Conservation (phyloP, 1,140 invertebrate genomes). For the Papilio glaucus region DNA sequence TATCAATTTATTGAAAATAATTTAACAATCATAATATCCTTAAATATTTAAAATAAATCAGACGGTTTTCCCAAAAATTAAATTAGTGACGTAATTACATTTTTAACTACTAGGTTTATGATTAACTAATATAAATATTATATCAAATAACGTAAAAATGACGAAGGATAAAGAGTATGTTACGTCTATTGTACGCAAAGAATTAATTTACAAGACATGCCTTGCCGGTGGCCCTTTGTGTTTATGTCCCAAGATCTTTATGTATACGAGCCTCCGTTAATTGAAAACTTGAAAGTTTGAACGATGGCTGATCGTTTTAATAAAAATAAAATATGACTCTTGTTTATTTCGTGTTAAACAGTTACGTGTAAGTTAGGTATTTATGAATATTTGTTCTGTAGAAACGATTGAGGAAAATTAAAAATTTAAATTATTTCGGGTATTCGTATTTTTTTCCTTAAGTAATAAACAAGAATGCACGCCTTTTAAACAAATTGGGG, state of each 20-base stretch:
- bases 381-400: background rate
- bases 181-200: too few species aligned
- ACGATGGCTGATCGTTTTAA: background rate
- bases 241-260: background rate
- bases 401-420: constrained; percentile 10
- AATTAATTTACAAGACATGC: background rate
- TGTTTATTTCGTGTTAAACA: background rate
- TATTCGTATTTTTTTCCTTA: background rate
- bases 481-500: background rate
- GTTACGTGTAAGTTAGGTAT: background rate
- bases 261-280: background rate
- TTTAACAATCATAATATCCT: too few species aligned
- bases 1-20: too few species aligned
- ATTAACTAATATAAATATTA: too few species aligned
- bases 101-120: too few species aligned
- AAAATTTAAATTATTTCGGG: background rate
- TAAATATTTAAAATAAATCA: too few species aligned
- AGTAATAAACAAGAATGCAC: background rate
- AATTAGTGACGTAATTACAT: too few species aligned
- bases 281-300: constrained; percentile 11
- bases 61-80: too few species aligned
- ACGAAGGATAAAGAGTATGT: too few species aligned
- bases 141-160: too few species aligned
- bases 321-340: background rate
- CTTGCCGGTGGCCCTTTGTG: background rate